Percentiles rank a stretch among this genome's conserved stretches.
phyloP scores from a whole-genome alignment of 2,797 vertebrate species.

The Crenichthys baileyi region DNA sequence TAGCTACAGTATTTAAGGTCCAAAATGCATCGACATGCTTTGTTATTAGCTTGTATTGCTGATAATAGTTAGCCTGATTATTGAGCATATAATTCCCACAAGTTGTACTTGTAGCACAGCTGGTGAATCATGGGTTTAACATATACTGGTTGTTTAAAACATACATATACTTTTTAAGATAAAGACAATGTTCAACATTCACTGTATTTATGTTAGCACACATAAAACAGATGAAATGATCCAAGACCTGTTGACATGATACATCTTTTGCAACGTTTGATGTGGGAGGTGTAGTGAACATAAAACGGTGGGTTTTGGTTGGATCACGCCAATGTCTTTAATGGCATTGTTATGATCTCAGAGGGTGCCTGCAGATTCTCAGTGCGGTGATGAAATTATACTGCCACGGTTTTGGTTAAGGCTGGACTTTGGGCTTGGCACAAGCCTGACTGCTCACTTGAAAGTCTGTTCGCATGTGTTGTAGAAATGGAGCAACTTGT shows the following conservation, averaged over 20 bases:
- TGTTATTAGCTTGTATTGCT: not conserved
- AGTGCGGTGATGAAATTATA: conserved; percentile 67
- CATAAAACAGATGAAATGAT: conserved; percentile 55
- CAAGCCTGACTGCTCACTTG: conserved; percentile 16
- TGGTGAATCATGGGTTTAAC: not conserved
- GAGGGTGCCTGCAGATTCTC: conserved; percentile 72
- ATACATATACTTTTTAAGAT: not conserved
- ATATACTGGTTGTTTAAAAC: conserved; percentile 15
- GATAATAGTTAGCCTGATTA: not conserved
- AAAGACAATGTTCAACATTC: conserved; percentile 37
- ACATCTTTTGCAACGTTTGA: conserved; percentile 60
- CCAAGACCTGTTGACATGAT: conserved; percentile 66
- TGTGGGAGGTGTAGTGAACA: conserved; percentile 56
- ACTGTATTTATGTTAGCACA: conserved; percentile 61
- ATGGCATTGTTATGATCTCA: conserved; percentile 76
- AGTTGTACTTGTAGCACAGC: not conserved
- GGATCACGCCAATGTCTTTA: conserved; percentile 66
- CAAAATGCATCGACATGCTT: not conserved
- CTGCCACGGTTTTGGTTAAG: conserved; percentile 53
- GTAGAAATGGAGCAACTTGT: conserved; percentile 21
- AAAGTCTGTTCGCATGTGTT: conserved; percentile 27
- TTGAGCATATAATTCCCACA: not conserved
- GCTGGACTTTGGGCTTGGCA: conserved; percentile 41
- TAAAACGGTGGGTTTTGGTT: conserved; percentile 67
- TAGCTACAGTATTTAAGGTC: not conserved